These are phyloP conservation scores for Cephus rjabovi DNA, from an alignment of 2,888 invertebrate genomes.

Conservation along the genomic window DNA sequence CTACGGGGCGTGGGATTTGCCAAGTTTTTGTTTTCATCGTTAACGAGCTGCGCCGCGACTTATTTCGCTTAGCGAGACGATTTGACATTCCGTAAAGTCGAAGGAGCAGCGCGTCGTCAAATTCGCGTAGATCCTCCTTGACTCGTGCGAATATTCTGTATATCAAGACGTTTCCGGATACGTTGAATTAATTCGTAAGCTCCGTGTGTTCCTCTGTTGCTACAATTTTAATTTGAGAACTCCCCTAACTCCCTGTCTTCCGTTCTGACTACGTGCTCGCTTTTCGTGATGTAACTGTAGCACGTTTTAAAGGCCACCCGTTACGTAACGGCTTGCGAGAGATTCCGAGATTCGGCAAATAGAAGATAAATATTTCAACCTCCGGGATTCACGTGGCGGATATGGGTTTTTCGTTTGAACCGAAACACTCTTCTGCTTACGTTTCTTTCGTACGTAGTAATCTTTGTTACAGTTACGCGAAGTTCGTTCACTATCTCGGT, in stretches of 20 bases:
- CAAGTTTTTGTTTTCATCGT: constrained; percentile 4
- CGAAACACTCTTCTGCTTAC: neutral
- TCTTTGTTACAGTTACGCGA: neutral
- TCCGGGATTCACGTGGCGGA: neutral
- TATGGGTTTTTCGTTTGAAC: neutral
- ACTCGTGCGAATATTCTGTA: neutral
- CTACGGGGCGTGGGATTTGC: neutral
- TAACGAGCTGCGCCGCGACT: neutral
- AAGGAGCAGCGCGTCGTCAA: neutral
- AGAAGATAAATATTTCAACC: neutral
- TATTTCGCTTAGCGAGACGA: neutral
- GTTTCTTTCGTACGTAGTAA: neutral
- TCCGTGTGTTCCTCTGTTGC: neutral
- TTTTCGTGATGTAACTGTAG: neutral
- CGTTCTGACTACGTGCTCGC: neutral
- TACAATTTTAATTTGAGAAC: neutral
- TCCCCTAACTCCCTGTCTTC: too few species aligned
- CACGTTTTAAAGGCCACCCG: neutral
- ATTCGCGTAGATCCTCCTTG: neutral
- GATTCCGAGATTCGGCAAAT: neutral
- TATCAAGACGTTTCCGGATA: neutral
- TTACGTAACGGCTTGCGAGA: neutral
- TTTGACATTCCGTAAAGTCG: neutral
- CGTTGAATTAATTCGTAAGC: neutral
- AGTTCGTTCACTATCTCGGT: too few species aligned